Conservation (phyloP, 64 coral and sea anemone species). For the Trachythela sp. region DNA sequence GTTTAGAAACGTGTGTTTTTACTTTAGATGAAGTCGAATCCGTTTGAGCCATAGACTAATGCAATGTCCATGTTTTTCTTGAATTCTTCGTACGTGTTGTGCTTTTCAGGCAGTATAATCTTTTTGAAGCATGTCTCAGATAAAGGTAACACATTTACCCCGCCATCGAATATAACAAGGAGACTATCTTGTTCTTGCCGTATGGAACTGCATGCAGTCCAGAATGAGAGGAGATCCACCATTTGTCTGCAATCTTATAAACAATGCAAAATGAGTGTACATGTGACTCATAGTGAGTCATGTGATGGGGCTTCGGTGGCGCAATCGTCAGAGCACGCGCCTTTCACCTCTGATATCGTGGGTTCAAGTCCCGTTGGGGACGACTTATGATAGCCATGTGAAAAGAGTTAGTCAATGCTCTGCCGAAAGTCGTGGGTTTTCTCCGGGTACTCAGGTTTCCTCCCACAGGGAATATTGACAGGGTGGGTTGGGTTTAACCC, state of each 20-base stretch:
- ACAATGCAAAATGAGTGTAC: neutral
- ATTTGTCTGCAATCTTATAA: neutral
- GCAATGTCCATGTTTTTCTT: neutral
- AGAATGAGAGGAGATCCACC: neutral
- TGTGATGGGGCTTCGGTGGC: too few relatives aligned
- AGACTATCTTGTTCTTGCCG: neutral
- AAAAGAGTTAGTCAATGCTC: too few relatives aligned
- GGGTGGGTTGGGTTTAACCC: too few relatives aligned
- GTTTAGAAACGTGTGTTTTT: neutral
- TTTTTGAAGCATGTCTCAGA: neutral
- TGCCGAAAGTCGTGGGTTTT: too few relatives aligned
- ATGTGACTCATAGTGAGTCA: too few relatives aligned
- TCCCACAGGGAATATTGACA: too few relatives aligned
- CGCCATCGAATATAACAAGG: neutral
- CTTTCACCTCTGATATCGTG: too few relatives aligned
- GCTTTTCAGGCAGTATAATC: neutral
- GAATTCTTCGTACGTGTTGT: neutral
- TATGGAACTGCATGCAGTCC: neutral
- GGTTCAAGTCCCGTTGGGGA: too few relatives aligned
- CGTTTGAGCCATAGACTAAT: neutral
- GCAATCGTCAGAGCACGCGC: too few relatives aligned
- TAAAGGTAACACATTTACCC: neutral
- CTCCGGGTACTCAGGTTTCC: too few relatives aligned
- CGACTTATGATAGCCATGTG: too few relatives aligned
- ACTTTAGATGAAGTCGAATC: slow-evolving; percentile 12